These are phyloP conservation scores for Saiga tatarica DNA, from an alignment of 2,113 vertebrate genomes.

Conservation along the genomic window DNA sequence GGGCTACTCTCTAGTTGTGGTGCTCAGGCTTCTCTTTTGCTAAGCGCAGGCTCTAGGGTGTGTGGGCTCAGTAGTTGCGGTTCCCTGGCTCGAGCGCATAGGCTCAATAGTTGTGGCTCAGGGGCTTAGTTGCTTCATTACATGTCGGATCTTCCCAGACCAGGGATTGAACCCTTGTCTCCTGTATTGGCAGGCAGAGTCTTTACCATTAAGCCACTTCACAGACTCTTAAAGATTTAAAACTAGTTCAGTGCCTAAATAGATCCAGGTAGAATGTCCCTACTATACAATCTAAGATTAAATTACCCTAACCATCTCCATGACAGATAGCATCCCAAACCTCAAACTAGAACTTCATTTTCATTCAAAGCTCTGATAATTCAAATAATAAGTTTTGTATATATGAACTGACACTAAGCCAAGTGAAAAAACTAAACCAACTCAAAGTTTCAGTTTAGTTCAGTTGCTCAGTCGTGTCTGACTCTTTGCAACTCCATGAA, in stretches of 20 bases:
- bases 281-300: neutral
- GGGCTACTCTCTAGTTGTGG: fast-evolving
- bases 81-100: neutral
- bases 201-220: neutral
- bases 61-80: fast-evolving
- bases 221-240: neutral
- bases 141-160: neutral
- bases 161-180: neutral
- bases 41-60: neutral
- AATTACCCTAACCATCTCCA: neutral
- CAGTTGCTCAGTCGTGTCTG: fast-evolving
- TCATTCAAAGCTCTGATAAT: neutral
- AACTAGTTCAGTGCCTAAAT: neutral
- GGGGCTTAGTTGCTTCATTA: neutral
- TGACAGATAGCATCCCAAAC: neutral
- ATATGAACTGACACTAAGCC: neutral
- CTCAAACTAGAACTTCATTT: neutral
- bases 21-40: neutral
- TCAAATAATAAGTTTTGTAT: neutral
- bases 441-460: neutral
- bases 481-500: neutral
- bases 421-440: neutral
- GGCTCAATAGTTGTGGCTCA: neutral
- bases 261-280: neutral
- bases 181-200: neutral